phyloP scores from a whole-genome alignment of 2,113 vertebrate genomes.

The Hippocampus mohnikei region DNA sequence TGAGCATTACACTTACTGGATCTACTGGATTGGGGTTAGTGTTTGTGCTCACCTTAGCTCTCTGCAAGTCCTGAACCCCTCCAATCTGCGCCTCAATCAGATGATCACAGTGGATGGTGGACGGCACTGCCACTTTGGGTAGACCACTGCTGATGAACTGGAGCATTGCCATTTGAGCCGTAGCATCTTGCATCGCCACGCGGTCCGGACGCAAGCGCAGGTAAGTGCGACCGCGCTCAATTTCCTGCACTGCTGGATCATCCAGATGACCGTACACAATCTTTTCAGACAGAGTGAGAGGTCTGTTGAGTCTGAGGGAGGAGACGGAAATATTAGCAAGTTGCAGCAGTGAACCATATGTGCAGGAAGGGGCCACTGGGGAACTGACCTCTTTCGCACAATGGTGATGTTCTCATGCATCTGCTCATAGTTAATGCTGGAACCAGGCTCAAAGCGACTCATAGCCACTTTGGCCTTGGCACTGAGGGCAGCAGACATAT shows the following conservation, averaged over 20 bases:
- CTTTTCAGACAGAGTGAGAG: conserved; percentile 94
- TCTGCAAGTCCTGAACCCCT: conserved; percentile 83
- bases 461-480: conserved; percentile 89
- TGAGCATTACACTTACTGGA: no score
- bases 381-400: conserved; percentile 85
- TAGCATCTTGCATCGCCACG: conserved; percentile 97
- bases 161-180: conserved; percentile 98
- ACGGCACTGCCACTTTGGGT: conserved; percentile 88
- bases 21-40: background rate
- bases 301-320: conserved; percentile 80
- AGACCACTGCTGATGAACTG: conserved; percentile 98
- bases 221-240: conserved; percentile 88
- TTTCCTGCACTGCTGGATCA: conserved; percentile 86
- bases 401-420: conserved; percentile 85
- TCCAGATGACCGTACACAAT: conserved; percentile 94
- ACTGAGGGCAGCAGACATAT: conserved; percentile 82
- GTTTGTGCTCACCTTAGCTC: conserved; percentile 81
- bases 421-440: conserved; percentile 81
- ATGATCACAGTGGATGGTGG: conserved; percentile 97
- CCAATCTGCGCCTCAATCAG: conserved; percentile 91
- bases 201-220: conserved; percentile 88
- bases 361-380: background rate
- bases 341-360: background rate
- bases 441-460: conserved; percentile 91
- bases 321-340: background rate